Base-by-base conservation (phyloP, 53 echinoderm and acorn worm genomes). In the Astropecten irregularis region DNA sequence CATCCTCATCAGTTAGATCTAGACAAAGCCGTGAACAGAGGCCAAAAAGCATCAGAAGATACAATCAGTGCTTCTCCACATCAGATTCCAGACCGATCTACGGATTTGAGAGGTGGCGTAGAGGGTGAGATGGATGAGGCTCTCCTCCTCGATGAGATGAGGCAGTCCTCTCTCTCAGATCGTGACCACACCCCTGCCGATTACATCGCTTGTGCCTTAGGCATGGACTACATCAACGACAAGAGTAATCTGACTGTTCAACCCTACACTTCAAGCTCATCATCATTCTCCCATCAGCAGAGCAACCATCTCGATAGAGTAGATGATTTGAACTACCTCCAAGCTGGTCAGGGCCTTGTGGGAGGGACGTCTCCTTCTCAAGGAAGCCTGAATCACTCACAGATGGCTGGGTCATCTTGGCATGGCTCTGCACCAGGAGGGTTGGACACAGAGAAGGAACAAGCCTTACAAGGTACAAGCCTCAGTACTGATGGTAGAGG, bases 161-260 rank as follows among this genome's bases (percentile, higher is more conserved):
- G 9, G 19, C n/a, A 21, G 36, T 5, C 25, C 25, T 39, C 25
- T 33, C 34, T 19, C 11, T 39, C 26, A 11, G 74, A 74, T 15
- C 20, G 74, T 4, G 74, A 55, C 10, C 56, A 74, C 23, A 56
- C 74, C 15, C 28, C 74, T 0, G 74, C 74, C 13, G 74, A 74
- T 38, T 74, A 74, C 26, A 74, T 74, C 34, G 74, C 74, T 39
- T 74, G 74, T 74, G 74, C 74, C 6, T 52, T 74, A 57, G 74
- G 74, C 1, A 56, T 74, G 42, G 74, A 74, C 10, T 74, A 56
- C 40, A 57, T 74, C 25, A 74, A 56, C 22, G 32, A 71, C 19
- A 74, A 57, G 56, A 18, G n/a, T 2, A 25, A 57, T 74, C 35
- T 74, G 74, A 74, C 74, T 1, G 74, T 74, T 6, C 74, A 74